Evolutionary conservation across 2,888 invertebrate species (phyloP), one percentile per base, ranked within the genome.

Genomic region (Ptilodon capucinus): DNA sequence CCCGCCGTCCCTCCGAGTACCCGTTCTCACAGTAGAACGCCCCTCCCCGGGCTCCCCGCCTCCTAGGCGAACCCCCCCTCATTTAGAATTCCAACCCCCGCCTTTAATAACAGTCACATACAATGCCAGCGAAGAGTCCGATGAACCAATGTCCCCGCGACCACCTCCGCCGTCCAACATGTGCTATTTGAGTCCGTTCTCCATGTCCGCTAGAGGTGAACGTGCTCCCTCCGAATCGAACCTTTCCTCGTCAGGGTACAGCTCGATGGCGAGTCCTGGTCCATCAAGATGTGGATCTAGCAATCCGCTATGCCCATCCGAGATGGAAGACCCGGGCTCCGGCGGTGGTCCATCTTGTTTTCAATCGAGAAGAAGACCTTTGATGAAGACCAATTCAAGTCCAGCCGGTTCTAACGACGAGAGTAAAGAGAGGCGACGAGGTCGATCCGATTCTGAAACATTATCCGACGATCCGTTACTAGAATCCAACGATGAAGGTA

Each of bases 251-350:
- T 96, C 96, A 0, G 96, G 96, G 7, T 96, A 96, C 77, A 95
- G 95, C 57, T 96, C 96, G 2, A 96, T 96, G 95, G 95, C 96
- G 0, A 95, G 95, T 80, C 96, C 96, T 0, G 96, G 95, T 0
- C 95, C 96, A 4, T 96, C 96, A 0, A 89, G 96, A 53, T 96
- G 96, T 74, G 95, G 95, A 5, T 96, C 96, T 0, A 95, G 94
- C 70, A 96, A 96, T 78, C 96, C 96, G 0, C 78, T 96, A 2
- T 95, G 95, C 74, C 94, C 95, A 1, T 93, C 94, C 9, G 95
- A 95, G 85, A 94, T 94, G 92, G 95, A 95, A 68, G 95, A 95
- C 65, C 94, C 93, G 1, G 94, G 94, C 1, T 92, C 92, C 39
- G 93, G 93, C 0, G 91, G 91, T 1, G 91, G 91, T 3, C 91